phyloP scores from a whole-genome alignment of 2,797 vertebrate genomes.

The Octomys mimax region DNA sequence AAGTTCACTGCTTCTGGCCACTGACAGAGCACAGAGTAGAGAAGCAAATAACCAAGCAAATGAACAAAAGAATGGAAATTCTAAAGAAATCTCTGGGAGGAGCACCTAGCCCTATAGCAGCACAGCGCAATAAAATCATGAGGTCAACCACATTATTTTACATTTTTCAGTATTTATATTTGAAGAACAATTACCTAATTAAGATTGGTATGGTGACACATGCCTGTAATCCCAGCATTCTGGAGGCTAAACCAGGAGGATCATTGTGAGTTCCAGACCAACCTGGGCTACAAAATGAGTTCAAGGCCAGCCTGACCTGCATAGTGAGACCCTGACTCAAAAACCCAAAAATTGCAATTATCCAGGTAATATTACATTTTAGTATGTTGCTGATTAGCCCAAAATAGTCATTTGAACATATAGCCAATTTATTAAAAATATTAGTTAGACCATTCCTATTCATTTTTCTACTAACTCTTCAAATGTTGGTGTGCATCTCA shows the following conservation, averaged over 20 bases:
- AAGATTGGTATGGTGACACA: not conserved
- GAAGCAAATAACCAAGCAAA: not conserved
- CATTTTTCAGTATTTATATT: not conserved
- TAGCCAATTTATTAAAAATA: not conserved
- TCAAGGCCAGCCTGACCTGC: no score
- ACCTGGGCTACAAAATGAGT: no score
- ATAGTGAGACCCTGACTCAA: no score
- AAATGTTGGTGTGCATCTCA: not conserved
- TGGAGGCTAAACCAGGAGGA: no score
- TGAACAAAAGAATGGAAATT: not conserved
- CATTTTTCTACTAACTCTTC: not conserved
- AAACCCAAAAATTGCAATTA: not conserved
- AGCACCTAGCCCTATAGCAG: not conserved
- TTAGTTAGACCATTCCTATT: not conserved
- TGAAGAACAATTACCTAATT: not conserved
- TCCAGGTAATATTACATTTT: not conserved
- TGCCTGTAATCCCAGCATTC: no score
- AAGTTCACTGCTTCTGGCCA: not conserved
- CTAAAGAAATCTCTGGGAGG: not conserved
- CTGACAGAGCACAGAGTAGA: not conserved
- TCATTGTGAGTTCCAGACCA: no score
- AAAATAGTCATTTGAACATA: slow-evolving; percentile 29
- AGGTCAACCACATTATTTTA: not conserved
- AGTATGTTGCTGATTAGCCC: not conserved
- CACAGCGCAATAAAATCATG: not conserved